Percentiles rank a stretch among this genome's conserved stretches.
Evolutionary conservation across 2,797 vertebrate species (phyloP).

Genomic region (Acrossocheilus fasciatus): DNA sequence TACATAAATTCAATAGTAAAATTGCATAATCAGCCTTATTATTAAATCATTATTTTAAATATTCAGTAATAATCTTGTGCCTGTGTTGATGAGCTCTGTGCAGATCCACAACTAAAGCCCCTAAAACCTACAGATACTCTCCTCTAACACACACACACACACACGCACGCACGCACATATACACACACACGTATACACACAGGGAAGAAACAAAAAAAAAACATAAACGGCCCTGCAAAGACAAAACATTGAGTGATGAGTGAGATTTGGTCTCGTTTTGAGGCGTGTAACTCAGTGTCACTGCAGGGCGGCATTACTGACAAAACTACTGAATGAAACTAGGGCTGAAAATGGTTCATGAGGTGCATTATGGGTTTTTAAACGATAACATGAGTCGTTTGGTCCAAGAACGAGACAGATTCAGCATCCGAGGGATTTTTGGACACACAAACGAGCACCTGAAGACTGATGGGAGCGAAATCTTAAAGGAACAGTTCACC

Average conservation of each 20-base stretch:
- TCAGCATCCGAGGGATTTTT: neutral
- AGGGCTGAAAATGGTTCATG: neutral
- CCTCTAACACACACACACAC: conserved; percentile 3
- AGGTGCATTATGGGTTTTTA: neutral
- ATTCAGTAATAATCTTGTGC: conserved; percentile 79
- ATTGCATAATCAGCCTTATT: conserved; percentile 88
- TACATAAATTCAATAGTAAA: conserved; percentile 87
- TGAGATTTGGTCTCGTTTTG: neutral
- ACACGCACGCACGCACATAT: neutral
- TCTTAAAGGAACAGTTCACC: neutral
- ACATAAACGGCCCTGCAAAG: neutral
- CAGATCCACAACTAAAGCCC: conserved; percentile 31
- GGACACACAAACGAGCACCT: neutral
- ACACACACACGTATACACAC: neutral
- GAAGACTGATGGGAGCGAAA: neutral
- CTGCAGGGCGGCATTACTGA: neutral
- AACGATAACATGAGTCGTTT: neutral
- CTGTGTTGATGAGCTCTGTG: conserved; percentile 66
- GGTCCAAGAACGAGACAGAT: neutral
- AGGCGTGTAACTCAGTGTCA: neutral
- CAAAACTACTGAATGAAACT: neutral
- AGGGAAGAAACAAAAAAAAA: neutral
- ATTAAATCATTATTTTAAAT: conserved; percentile 78
- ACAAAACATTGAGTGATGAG: neutral
- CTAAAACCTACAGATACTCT: conserved; percentile 38